Percentiles rank a stretch among this genome's conserved stretches.
Evolutionary conservation across 1,140 invertebrate species (phyloP).

Genomic region (Trichonephila clavata): DNA sequence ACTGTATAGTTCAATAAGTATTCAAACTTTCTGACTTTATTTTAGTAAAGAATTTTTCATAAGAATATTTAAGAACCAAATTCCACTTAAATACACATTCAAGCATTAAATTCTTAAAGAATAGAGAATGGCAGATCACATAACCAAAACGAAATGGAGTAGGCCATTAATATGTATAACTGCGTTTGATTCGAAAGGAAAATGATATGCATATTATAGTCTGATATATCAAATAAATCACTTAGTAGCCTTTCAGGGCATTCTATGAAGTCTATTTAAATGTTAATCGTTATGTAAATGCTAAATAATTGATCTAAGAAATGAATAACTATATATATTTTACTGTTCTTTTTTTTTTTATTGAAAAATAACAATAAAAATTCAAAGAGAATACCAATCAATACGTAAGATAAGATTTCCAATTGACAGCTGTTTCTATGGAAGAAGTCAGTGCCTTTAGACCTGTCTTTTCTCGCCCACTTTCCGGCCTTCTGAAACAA

Average conservation of each 20-base stretch:
- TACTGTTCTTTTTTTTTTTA: neutral
- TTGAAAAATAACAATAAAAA: neutral
- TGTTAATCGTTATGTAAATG: conserved; percentile 6
- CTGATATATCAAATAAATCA: neutral
- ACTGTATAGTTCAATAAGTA: too few relatives aligned
- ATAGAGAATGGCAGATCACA: too few relatives aligned
- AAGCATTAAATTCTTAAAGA: too few relatives aligned
- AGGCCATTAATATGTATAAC: too few relatives aligned
- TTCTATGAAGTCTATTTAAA: neutral
- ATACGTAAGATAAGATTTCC: neutral
- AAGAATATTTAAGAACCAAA: too few relatives aligned
- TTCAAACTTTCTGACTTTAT: too few relatives aligned
- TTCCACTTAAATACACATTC: too few relatives aligned
- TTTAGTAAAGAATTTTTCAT: too few relatives aligned
- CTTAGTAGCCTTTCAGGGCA: neutral
- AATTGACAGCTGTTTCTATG: neutral
- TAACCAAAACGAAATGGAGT: too few relatives aligned
- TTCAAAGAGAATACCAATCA: neutral
- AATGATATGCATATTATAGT: too few relatives aligned
- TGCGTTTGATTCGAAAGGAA: too few relatives aligned
- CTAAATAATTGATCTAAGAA: neutral
- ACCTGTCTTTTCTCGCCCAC: conserved; percentile 2
- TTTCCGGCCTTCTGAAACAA: neutral
- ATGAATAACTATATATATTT: neutral
- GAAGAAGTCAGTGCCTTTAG: neutral